Conservation (phyloP, 2,113 vertebrate genomes). For the Ochotona curzoniae region DNA sequence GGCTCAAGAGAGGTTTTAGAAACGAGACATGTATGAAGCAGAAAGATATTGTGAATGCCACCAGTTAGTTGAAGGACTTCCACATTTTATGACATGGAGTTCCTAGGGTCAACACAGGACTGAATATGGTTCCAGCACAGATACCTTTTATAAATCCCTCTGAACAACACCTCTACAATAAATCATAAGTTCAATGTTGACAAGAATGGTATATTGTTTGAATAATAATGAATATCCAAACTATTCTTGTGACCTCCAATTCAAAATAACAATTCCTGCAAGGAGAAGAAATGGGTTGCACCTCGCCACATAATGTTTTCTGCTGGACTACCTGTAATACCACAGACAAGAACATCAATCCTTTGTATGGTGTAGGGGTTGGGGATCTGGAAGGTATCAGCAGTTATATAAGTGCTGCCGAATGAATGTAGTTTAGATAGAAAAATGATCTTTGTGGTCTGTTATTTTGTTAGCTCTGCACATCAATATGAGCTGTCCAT, state of each 20-base stretch:
- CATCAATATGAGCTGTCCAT: background rate
- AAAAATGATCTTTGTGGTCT: background rate
- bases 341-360: background rate
- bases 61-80: background rate
- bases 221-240: background rate
- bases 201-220: background rate
- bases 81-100: background rate
- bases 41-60: background rate
- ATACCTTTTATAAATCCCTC: background rate
- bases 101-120: background rate
- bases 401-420: background rate
- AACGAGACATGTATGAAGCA: background rate
- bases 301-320: background rate
- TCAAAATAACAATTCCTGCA: background rate
- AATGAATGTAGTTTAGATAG: background rate
- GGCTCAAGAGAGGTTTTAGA: background rate
- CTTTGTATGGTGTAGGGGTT: accelerated
- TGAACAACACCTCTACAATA: background rate
- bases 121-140: background rate
- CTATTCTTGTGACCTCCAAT: background rate
- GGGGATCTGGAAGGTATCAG: background rate
- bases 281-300: background rate
- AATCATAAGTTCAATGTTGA: background rate
- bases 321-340: no score
- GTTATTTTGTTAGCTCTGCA: background rate